Conservation (phyloP, 1,140 invertebrate genomes). For the Eulimnadia texana region DNA sequence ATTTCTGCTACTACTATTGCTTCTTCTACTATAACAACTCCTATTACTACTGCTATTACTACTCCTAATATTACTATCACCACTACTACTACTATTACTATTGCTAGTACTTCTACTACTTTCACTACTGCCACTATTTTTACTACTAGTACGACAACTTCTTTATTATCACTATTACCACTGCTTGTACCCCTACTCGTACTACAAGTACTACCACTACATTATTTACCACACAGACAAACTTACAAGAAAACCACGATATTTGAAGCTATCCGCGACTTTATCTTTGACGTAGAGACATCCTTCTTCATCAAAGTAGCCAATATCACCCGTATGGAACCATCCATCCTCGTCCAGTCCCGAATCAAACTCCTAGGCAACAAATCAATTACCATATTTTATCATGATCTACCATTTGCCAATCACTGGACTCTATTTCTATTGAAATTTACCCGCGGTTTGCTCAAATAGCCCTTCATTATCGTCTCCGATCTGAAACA, state of each 20-base stretch:
- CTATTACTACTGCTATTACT: too few species aligned
- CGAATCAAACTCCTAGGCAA: background rate
- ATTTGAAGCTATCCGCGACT: constrained; percentile 25
- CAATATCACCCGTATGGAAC: constrained; percentile 23
- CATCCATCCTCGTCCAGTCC: constrained; percentile 17
- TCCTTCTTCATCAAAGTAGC: constrained; percentile 23
- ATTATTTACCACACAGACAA: background rate
- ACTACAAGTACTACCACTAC: too few species aligned
- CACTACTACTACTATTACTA: too few species aligned
- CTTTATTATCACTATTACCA: too few species aligned
- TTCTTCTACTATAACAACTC: too few species aligned
- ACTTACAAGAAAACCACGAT: constrained; percentile 21
- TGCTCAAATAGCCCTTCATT: background rate
- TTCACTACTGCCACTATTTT: too few species aligned
- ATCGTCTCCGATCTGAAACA: background rate
- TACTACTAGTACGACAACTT: too few species aligned
- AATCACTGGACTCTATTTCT: background rate
- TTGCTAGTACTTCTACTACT: too few species aligned
- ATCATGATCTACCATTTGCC: too few species aligned
- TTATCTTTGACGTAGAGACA: constrained; percentile 24
- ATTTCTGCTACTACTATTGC: too few species aligned
- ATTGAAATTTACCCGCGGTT: background rate
- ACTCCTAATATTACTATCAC: too few species aligned
- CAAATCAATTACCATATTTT: background rate
- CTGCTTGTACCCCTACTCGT: too few species aligned